Percentiles rank a stretch among this genome's conserved stretches.
These are phyloP conservation scores for Erannis defoliaria DNA, from an alignment of 2,888 invertebrate genomes.

Conservation along the genomic window DNA sequence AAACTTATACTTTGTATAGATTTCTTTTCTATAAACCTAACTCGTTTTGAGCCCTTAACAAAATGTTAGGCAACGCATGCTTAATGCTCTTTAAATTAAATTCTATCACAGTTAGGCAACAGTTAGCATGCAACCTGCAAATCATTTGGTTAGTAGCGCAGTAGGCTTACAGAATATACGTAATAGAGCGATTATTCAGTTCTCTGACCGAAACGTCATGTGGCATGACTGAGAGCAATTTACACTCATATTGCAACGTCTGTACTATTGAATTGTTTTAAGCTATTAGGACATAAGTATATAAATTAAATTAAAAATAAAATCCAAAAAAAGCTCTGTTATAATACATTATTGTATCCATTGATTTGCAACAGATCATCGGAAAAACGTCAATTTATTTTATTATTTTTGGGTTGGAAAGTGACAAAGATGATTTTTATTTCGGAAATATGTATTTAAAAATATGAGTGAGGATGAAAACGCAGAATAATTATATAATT, in stretches of 20 bases:
- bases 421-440: too few species aligned
- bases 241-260: conserved; percentile 14
- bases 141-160: conserved; percentile 29
- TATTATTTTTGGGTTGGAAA: too few species aligned
- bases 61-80: neutral
- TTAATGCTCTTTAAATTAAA: conserved; percentile 15
- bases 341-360: too few species aligned
- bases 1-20: neutral
- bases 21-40: neutral
- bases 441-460: too few species aligned
- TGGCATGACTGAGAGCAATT: conserved; percentile 29
- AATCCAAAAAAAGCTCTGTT: too few species aligned
- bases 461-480: too few species aligned
- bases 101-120: conserved; percentile 30
- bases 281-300: conserved; percentile 1
- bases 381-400: too few species aligned
- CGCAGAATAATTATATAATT: too few species aligned
- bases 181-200: conserved; percentile 29
- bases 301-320: neutral
- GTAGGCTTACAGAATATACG: conserved; percentile 28
- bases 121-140: conserved; percentile 22
- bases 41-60: conserved; percentile 3
- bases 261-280: conserved; percentile 9
- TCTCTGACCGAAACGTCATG: conserved; percentile 20
- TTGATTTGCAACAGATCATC: too few species aligned